These are phyloP conservation scores for Eunapius fragilis DNA, from an alignment of 37 sponge, comb jelly and placozoan genomes.

Conservation along the genomic window DNA sequence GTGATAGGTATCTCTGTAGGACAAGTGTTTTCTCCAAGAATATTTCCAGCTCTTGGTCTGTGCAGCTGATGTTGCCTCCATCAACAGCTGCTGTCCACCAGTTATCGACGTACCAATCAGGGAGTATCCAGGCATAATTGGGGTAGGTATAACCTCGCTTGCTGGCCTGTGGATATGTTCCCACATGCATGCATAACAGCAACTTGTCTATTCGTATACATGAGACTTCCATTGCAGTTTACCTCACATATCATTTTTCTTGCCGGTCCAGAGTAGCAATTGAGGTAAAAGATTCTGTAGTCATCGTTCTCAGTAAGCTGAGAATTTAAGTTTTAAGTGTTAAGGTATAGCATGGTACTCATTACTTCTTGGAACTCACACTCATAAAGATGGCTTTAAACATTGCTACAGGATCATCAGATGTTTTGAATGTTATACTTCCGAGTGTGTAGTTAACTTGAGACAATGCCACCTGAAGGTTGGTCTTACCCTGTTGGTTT, in stretches of 20 bases:
- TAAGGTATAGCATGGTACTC: no score
- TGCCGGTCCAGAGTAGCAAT: conserved; percentile 14
- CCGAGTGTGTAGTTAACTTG: neutral
- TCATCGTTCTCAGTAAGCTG: neutral
- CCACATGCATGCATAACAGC: neutral
- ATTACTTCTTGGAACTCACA: no score
- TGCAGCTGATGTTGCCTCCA: neutral
- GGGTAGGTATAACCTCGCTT: conserved; percentile 13
- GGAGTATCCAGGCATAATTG: conserved; percentile 33
- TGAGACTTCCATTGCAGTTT: no score
- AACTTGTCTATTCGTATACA: no score
- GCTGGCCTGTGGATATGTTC: conserved; percentile 25
- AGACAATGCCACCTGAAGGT: neutral
- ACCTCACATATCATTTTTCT: conserved; percentile 37
- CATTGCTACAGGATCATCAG: neutral
- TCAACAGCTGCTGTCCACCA: conserved; percentile 39
- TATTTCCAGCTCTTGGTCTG: neutral
- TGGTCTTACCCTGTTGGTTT: neutral
- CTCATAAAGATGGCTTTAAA: neutral
- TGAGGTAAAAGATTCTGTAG: conserved; percentile 20
- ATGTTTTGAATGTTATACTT: neutral
- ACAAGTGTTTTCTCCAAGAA: neutral
- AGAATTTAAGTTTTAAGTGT: neutral
- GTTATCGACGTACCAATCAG: conserved; percentile 17
- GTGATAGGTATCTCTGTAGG: neutral